phyloP scores from a whole-genome alignment of 2,888 invertebrate species.

The Leucoptera coffeella region DNA sequence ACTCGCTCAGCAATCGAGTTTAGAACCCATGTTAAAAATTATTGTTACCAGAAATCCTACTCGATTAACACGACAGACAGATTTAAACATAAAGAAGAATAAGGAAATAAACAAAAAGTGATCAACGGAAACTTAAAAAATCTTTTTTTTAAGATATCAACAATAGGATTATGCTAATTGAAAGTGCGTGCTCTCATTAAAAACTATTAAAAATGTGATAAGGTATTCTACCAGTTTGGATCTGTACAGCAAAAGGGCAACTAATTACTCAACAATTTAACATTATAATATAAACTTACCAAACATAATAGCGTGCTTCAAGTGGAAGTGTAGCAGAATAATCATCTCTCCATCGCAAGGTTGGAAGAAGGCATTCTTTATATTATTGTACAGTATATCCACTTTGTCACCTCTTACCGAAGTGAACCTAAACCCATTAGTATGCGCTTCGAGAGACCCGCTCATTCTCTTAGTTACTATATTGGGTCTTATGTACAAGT shows the following conservation, averaged over 20 bases:
- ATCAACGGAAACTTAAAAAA: too few relatives aligned
- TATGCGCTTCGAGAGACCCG: slow-evolving; percentile 89
- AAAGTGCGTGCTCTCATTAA: too few relatives aligned
- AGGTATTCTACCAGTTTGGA: too few relatives aligned
- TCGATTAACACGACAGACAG: too few relatives aligned
- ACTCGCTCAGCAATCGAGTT: too few relatives aligned
- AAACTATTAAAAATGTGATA: too few relatives aligned
- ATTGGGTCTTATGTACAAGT: slow-evolving; percentile 97
- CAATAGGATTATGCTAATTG: too few relatives aligned
- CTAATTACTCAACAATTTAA: slow-evolving; percentile 1
- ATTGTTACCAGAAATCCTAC: too few relatives aligned
- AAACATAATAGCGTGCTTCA: slow-evolving; percentile 99
- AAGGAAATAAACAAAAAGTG: too few relatives aligned
- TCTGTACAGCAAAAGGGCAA: not conserved
- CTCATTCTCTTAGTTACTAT: slow-evolving; percentile 96
- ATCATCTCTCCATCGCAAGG: slow-evolving; percentile 99
- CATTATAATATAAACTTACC: slow-evolving; percentile 64
- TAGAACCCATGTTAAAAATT: too few relatives aligned
- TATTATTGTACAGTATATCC: slow-evolving; percentile 98
- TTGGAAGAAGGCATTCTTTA: slow-evolving; percentile 98
- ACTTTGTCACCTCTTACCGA: slow-evolving; percentile 99
- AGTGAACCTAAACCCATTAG: slow-evolving; percentile 94
- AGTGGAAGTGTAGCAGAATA: slow-evolving; percentile 95
- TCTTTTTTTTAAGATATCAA: too few relatives aligned
- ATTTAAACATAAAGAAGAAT: too few relatives aligned